Base-by-base conservation (phyloP, 2,797 vertebrate species). In the Halcyon chelicuti region DNA sequence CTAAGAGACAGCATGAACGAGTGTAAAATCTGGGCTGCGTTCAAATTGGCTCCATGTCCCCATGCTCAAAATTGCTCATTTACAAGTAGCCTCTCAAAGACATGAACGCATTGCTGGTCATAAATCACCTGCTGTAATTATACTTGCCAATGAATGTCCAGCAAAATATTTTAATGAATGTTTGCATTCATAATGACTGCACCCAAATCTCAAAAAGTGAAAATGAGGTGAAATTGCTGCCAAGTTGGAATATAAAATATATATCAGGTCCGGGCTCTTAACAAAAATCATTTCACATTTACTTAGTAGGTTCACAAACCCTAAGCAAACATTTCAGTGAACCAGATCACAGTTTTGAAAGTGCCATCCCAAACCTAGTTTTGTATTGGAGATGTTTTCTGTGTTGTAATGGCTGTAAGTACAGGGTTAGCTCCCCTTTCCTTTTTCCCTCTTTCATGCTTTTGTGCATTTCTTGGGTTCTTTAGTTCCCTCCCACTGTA, bases 11-110 rank as follows among this genome's bases (percentile, higher is more conserved):
- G 57, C 16, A 3, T 3, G 19, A 65, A 35, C 0, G 2, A 26
- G 37, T 9, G 46, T 35, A 26, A 70, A 18, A 76, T 1, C 9
- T 33, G 71, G 55, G 58, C 67, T 57, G 26, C 1, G 11, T 67
- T 47, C 63, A 20, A 1, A 12, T 7, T 15, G 16, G 2, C 46
- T 49, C 39, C 0, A 1, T 4, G 31, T 55, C 21, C 16, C 3
- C 7, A 2, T 0, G 0, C 60, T 33, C 25, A n/a, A 26, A 52
- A 54, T 4, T 78, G 49, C 5, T 46, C 33, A 4, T 39, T 65
- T 40, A 4, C 28, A 46, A 25, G 37, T 8, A 75, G 17, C 51
- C 42, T 66, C 65, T 52, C 44, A 25, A 26, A 79, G n/a, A 0
- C 66, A 9, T 0, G 5, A 21, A 7, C 21, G 5, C 44, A 6